phyloP scores from a whole-genome alignment of 2,888 invertebrate species.

The Sisyra nigra region DNA sequence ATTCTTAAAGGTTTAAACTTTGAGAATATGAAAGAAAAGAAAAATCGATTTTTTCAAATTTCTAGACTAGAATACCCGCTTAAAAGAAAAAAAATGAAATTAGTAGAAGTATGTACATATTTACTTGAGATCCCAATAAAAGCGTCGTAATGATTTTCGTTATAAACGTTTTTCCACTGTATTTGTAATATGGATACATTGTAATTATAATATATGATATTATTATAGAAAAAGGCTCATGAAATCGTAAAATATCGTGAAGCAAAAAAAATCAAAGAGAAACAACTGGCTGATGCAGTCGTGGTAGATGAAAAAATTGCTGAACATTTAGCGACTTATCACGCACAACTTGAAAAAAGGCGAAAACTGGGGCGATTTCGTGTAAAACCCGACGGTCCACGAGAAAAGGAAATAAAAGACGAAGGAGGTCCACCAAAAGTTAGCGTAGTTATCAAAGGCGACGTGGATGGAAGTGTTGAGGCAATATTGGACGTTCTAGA shows the following conservation, averaged over 20 bases:
- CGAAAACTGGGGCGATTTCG: constrained; percentile 42
- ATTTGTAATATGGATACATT: no score
- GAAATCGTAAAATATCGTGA: constrained; percentile 51
- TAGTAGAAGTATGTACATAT: no score
- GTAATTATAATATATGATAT: background rate
- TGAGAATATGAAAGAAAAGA: no score
- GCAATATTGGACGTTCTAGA: constrained; percentile 83
- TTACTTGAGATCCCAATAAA: no score
- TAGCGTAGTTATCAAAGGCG: constrained; percentile 57
- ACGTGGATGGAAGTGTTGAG: constrained; percentile 93
- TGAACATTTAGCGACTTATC: constrained; percentile 47
- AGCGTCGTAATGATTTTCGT: no score
- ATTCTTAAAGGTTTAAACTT: no score
- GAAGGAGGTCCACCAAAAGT: constrained; percentile 35
- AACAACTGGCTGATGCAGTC: constrained; percentile 41
- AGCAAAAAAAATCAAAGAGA: constrained; percentile 38
- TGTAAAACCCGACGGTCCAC: constrained; percentile 36
- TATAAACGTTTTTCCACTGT: no score
- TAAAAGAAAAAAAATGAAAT: no score
- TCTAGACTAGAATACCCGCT: no score
- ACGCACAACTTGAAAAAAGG: constrained; percentile 39
- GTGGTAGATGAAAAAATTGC: constrained; percentile 48
- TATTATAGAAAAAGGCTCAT: constrained; percentile 41
- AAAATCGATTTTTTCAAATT: no score
- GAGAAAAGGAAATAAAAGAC: constrained; percentile 33